Evolutionary conservation across 1,140 invertebrate genomes (phyloP).

Genomic region (Trachelipus rathkii): DNA sequence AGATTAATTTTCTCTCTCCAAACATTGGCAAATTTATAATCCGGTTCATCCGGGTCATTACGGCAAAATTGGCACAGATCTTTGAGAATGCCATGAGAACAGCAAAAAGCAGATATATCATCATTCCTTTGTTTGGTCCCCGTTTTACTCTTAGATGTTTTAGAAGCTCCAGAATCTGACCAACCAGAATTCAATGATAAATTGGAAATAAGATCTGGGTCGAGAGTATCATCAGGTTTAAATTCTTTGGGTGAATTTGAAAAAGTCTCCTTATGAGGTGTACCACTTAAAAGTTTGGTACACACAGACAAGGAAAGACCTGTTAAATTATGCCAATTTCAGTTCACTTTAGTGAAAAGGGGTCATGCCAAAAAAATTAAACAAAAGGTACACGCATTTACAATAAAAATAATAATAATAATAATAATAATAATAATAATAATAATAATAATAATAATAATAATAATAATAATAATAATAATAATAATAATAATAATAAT

Average conservation of each 20-base stretch:
- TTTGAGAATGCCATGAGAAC: conserved; percentile 33
- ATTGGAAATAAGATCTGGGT: not conserved
- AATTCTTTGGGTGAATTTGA: not conserved
- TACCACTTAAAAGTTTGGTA: not conserved
- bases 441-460: no score
- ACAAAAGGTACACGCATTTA: no score
- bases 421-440: no score
- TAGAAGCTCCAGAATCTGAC: not conserved
- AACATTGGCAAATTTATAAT: conserved; percentile 35
- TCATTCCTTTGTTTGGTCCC: not conserved
- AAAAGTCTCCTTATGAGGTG: not conserved
- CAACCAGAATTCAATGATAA: not conserved
- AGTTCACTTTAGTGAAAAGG: no score
- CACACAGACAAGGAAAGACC: conserved; percentile 12
- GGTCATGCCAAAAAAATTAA: no score
- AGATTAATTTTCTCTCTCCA: conserved; percentile 29
- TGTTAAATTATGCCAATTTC: conserved; percentile 4
- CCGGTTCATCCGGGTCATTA: conserved; percentile 35
- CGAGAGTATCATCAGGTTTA: not conserved
- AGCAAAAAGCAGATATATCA: conserved; percentile 34
- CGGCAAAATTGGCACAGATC: conserved; percentile 32
- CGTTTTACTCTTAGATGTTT: no score
- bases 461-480: no score
- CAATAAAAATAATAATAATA: no score
- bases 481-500: no score